Conservation (phyloP, 2,113 vertebrate species). For the Phasianus colchicus region DNA sequence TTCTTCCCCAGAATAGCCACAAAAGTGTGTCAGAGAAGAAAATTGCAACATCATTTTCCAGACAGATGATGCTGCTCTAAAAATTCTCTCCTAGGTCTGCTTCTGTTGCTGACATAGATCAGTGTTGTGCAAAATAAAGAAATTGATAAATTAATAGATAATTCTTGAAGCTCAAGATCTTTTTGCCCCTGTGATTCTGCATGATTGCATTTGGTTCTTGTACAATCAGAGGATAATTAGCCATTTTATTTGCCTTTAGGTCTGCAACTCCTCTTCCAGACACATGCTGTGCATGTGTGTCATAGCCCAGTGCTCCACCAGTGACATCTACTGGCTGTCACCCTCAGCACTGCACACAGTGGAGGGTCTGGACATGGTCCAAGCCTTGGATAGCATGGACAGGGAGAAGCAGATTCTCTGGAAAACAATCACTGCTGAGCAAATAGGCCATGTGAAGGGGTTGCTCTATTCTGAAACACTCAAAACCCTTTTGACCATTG, state of each 20-base stretch:
- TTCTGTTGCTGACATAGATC: neutral
- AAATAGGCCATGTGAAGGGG: neutral
- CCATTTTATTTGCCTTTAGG: neutral
- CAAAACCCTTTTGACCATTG: neutral
- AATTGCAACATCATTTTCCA: neutral
- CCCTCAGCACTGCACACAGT: accelerated
- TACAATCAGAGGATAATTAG: neutral
- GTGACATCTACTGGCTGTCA: conserved; percentile 53
- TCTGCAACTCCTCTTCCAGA: accelerated
- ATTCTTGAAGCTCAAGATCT: neutral
- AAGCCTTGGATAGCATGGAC: neutral
- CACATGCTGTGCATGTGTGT: accelerated
- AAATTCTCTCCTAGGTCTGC: neutral
- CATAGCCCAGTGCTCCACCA: conserved; percentile 29
- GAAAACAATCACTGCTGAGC: neutral
- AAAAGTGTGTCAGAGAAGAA: neutral
- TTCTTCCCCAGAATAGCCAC: neutral
- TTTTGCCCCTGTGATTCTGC: neutral
- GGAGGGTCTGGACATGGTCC: accelerated
- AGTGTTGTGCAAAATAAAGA: neutral
- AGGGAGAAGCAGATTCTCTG: neutral
- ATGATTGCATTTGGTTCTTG: neutral
- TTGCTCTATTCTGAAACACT: neutral
- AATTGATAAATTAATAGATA: neutral
- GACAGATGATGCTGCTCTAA: neutral